phyloP scores from a whole-genome alignment of 2,888 invertebrate genomes.

The Pycnomerus fuliginosus region DNA sequence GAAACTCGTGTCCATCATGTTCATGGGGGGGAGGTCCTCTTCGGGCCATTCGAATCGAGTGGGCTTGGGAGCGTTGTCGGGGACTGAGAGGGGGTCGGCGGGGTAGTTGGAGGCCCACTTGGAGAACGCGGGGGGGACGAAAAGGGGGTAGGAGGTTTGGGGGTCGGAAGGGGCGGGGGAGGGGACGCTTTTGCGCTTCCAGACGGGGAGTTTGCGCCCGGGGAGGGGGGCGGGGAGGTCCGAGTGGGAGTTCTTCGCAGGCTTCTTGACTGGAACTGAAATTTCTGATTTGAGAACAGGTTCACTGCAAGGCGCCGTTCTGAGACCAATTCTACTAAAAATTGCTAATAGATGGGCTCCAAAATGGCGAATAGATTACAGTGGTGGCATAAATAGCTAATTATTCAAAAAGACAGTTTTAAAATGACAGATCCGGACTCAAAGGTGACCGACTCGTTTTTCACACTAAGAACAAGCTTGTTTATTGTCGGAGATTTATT shows the following conservation, averaged over 20 bases:
- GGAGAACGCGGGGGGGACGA: constrained; percentile 17
- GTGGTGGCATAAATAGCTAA: too few species aligned
- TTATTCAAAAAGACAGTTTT: too few species aligned
- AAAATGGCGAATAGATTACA: too few species aligned
- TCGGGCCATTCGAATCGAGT: constrained; percentile 72
- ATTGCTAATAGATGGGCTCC: too few species aligned
- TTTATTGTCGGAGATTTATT: too few species aligned
- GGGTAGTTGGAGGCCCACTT: constrained; percentile 27
- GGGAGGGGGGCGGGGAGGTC: constrained; percentile 52
- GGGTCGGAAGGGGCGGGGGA: constrained; percentile 24
- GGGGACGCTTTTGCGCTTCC: constrained; percentile 57
- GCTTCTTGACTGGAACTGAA: constrained; percentile 6
- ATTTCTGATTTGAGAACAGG: background rate
- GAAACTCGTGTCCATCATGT: constrained; percentile 60
- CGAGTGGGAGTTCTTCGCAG: constrained; percentile 19
- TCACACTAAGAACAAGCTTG: too few species aligned
- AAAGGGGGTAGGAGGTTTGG: constrained; percentile 13
- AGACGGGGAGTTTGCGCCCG: constrained; percentile 58
- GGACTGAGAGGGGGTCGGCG: constrained; percentile 32
- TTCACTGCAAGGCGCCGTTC: too few species aligned
- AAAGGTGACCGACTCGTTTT: too few species aligned
- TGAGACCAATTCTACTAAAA: too few species aligned
- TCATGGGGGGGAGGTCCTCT: constrained; percentile 62
- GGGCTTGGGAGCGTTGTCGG: constrained; percentile 56
- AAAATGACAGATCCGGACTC: too few species aligned